These are phyloP conservation scores for Drosophila setifemur DNA, from an alignment of 1,140 invertebrate genomes.

Conservation along the genomic window DNA sequence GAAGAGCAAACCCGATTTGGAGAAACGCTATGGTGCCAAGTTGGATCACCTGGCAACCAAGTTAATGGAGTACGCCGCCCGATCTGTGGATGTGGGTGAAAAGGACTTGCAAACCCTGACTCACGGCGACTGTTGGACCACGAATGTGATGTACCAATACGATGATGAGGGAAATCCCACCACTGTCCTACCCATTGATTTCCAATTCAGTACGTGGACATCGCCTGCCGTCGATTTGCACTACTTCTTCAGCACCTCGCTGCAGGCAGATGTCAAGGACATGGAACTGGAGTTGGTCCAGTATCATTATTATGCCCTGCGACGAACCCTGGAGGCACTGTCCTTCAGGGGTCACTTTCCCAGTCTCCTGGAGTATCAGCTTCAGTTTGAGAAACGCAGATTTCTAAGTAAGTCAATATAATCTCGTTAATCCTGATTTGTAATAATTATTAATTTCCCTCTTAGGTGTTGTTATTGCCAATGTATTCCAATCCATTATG, in stretches of 20 bases:
- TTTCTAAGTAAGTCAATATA: constrained; percentile 48
- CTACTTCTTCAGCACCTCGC: constrained; percentile 68
- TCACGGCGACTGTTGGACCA: constrained; percentile 86
- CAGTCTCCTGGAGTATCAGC: constrained; percentile 55
- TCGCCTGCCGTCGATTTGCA: constrained; percentile 62
- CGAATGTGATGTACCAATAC: constrained; percentile 86
- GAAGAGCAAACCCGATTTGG: constrained; percentile 19
- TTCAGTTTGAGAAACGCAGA: constrained; percentile 53
- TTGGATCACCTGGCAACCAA: constrained; percentile 39
- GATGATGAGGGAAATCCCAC: constrained; percentile 78
- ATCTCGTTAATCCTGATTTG: not conserved
- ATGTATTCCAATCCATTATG: constrained; percentile 45
- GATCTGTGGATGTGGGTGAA: constrained; percentile 54
- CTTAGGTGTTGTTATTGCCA: constrained; percentile 23
- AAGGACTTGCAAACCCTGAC: constrained; percentile 84
- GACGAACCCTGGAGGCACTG: constrained; percentile 31
- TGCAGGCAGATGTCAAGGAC: constrained; percentile 33
- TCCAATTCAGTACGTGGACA: constrained; percentile 58
- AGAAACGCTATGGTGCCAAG: constrained; percentile 49
- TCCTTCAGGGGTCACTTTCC: constrained; percentile 45
- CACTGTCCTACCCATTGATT: constrained; percentile 82
- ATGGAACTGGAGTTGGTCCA: constrained; percentile 52
- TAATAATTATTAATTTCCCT: no score
- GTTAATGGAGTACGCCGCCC: constrained; percentile 58
- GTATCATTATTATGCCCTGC: constrained; percentile 57